A percentile compares a stretch with the other conserved stretches of the same genome.
Evolutionary conservation across 2,113 vertebrate genomes (phyloP).

Genomic region (Indri indri): DNA sequence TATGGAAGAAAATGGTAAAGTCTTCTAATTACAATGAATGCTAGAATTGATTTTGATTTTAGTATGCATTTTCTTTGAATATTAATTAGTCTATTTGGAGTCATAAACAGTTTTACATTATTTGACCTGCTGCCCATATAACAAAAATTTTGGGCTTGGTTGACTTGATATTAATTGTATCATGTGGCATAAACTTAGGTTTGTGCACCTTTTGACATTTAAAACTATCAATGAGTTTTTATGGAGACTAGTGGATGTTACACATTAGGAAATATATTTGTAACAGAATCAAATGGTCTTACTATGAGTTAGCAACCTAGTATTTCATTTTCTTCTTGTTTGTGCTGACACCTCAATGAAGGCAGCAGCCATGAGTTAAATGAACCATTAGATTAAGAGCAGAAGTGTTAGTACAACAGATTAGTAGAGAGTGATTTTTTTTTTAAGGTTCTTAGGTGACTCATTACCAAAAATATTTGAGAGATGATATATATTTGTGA

Average conservation of each 20-base stretch:
- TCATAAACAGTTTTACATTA: neutral
- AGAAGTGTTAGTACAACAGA: neutral
- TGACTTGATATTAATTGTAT: neutral
- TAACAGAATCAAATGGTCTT: constrained; percentile 8
- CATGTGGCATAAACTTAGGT: neutral
- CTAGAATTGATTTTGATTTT: constrained; percentile 8
- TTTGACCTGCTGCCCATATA: neutral
- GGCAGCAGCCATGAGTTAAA: neutral
- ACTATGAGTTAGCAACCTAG: neutral
- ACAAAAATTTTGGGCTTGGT: neutral
- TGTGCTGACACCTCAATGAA: neutral
- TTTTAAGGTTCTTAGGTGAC: neutral
- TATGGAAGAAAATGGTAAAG: constrained; percentile 93
- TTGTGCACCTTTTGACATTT: neutral
- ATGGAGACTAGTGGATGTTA: neutral
- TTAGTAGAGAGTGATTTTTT: neutral
- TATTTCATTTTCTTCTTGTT: neutral
- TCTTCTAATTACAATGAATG: neutral
- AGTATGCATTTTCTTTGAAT: neutral
- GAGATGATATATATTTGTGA: neutral
- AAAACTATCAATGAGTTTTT: neutral
- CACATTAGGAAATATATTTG: neutral
- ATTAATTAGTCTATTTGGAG: neutral
- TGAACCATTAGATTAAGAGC: neutral
- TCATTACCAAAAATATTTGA: neutral